Conservation (phyloP, 2,797 vertebrate species). For the Knipowitschia caucasica region DNA sequence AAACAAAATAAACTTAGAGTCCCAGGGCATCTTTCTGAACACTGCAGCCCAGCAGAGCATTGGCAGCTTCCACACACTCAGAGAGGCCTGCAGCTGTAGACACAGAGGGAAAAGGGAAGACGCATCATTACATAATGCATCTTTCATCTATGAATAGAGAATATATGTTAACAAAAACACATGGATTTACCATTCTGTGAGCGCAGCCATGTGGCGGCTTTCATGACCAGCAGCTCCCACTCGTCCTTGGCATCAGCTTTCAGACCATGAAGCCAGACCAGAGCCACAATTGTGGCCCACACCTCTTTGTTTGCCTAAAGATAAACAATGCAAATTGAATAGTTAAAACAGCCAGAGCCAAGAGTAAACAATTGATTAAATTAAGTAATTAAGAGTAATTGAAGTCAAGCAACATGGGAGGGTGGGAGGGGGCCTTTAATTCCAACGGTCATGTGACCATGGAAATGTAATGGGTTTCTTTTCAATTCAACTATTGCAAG, state of each 20-base stretch:
- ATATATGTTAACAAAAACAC: too few relatives aligned
- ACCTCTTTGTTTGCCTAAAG: too few relatives aligned
- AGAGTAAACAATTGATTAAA: too few relatives aligned
- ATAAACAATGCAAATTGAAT: slow-evolving; percentile 28
- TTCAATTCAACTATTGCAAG: too few relatives aligned
- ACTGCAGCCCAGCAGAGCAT: slow-evolving; percentile 41
- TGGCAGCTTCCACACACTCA: slow-evolving; percentile 54
- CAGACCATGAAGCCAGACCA: slow-evolving; percentile 78
- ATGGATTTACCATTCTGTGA: slow-evolving; percentile 68
- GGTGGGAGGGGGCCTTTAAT: too few relatives aligned
- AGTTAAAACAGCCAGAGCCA: not conserved
- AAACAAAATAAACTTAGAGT: too few relatives aligned
- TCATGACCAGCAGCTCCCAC: slow-evolving; percentile 79
- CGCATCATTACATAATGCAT: not conserved
- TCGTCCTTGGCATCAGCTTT: slow-evolving; percentile 62
- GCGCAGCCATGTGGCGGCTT: slow-evolving; percentile 73
- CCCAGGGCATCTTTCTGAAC: slow-evolving; percentile 41
- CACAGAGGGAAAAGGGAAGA: not conserved
- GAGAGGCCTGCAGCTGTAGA: slow-evolving; percentile 31
- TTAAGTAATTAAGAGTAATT: too few relatives aligned
- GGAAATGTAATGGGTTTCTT: too few relatives aligned
- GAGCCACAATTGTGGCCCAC: too few relatives aligned
- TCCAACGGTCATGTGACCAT: too few relatives aligned
- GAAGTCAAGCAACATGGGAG: too few relatives aligned
- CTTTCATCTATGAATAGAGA: too few relatives aligned